Conservation (phyloP, 1,140 invertebrate species). For the Drosophila saltans region DNA sequence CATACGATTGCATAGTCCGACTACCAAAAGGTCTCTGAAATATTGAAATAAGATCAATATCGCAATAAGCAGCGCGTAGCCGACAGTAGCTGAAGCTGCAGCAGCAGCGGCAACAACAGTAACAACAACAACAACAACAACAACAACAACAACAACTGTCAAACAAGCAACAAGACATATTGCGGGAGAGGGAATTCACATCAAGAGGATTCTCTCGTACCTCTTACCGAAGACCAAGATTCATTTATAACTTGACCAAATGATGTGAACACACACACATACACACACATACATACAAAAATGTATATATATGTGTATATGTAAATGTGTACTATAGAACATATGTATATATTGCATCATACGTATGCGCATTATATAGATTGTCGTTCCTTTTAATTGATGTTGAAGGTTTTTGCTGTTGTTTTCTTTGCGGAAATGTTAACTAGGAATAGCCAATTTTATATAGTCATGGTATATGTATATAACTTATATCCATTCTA, state of each 20-base stretch:
- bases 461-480: too few relatives aligned
- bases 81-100: conserved; percentile 23
- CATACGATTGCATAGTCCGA: not conserved
- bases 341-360: not conserved
- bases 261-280: not conserved
- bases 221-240: conserved; percentile 58
- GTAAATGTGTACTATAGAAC: not conserved
- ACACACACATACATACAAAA: not conserved
- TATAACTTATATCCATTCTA: too few relatives aligned
- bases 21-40: conserved; percentile 43
- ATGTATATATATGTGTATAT: conserved; percentile 6
- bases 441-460: too few relatives aligned
- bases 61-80: conserved; percentile 72
- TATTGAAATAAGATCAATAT: conserved; percentile 82
- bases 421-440: too few relatives aligned
- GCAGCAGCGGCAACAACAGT: conserved; percentile 19
- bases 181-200: conserved; percentile 62
- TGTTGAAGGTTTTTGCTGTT: not conserved
- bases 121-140: conserved; percentile 60
- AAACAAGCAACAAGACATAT: conserved; percentile 83
- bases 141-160: conserved; percentile 76
- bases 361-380: not conserved
- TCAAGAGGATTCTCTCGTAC: not conserved
- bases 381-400: not conserved
- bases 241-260: conserved; percentile 75